Percentiles rank a stretch among this genome's conserved stretches.
phyloP scores from a whole-genome alignment of 2,797 vertebrate species.

The Apodemus agrarius region DNA sequence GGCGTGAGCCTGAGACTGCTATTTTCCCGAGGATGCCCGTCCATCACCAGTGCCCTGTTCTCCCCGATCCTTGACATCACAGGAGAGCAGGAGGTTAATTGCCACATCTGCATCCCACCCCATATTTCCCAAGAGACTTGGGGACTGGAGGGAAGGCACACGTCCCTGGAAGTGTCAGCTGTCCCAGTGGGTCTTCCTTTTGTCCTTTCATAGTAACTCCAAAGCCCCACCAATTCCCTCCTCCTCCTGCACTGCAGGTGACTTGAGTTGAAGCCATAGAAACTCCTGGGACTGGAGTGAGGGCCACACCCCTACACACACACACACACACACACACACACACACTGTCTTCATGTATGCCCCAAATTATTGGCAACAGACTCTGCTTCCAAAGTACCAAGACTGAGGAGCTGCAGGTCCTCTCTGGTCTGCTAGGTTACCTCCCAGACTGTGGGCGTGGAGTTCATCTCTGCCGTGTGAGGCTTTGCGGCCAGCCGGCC shows the following conservation, averaged over 20 bases:
- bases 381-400: constrained; percentile 7
- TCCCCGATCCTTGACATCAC: background rate
- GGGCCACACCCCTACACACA: no score
- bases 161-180: background rate
- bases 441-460: constrained; percentile 1
- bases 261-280: background rate
- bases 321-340: no score
- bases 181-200: background rate
- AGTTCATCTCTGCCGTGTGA: background rate
- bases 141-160: background rate
- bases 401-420: constrained; percentile 10
- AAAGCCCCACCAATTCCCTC: background rate
- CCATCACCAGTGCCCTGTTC: background rate
- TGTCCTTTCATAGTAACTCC: background rate
- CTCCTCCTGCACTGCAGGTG: background rate
- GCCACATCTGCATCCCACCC: background rate
- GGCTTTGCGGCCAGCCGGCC: background rate
- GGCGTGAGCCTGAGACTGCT: background rate
- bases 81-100: background rate
- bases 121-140: background rate
- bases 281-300: background rate
- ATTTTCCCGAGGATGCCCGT: background rate
- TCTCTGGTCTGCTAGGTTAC: constrained; percentile 56
- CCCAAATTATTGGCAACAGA: constrained; percentile 21
- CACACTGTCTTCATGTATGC: background rate